Conservation (phyloP, 2,113 vertebrate species). For the Coptodon rendalli region DNA sequence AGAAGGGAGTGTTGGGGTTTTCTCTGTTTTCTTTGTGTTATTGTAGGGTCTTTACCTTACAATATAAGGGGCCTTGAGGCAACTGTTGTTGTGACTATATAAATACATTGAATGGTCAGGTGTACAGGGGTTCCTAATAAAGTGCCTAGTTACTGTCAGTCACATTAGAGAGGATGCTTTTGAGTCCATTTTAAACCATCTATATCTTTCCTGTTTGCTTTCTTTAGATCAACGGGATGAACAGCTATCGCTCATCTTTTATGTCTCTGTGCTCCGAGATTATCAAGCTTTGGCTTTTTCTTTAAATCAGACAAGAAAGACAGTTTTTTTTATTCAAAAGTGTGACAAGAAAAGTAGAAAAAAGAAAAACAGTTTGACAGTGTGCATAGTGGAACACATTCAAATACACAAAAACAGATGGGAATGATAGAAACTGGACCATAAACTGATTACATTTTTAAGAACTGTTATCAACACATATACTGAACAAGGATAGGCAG, state of each 20-base stretch:
- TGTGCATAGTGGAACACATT: background rate
- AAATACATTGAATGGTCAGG: background rate
- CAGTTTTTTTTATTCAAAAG: background rate
- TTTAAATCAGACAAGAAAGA: background rate
- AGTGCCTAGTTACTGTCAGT: background rate
- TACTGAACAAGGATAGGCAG: background rate
- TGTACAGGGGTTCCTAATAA: no score
- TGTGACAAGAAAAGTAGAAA: background rate
- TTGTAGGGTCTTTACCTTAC: background rate
- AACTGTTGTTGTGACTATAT: background rate
- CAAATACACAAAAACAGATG: background rate
- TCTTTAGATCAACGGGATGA: background rate
- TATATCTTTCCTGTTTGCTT: background rate
- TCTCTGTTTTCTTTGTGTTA: background rate
- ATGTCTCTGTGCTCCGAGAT: background rate
- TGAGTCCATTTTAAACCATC: constrained; percentile 1
- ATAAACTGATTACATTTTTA: background rate
- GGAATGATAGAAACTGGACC: background rate
- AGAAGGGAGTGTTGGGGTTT: background rate
- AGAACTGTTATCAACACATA: background rate
- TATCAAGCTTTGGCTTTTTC: background rate
- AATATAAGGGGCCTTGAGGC: background rate
- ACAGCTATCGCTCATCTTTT: background rate
- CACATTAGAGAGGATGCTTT: background rate
- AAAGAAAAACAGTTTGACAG: background rate